These are phyloP conservation scores for Lasiurus borealis DNA, from an alignment of 2,113 vertebrate species.

Conservation along the genomic window DNA sequence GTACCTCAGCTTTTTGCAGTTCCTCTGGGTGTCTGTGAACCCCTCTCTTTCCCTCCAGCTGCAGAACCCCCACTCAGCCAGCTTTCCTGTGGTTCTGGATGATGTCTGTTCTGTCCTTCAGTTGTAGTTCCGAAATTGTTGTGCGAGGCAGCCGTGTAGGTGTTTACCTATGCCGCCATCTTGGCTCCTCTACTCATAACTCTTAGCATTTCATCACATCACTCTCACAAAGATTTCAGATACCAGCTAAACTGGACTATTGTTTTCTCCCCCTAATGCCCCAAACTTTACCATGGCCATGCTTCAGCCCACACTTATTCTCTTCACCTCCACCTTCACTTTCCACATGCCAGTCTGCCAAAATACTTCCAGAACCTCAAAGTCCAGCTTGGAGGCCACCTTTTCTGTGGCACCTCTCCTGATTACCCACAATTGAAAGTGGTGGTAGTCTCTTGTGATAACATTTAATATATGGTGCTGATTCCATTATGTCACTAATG, in stretches of 20 bases:
- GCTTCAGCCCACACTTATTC: not conserved
- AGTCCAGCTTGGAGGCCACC: conserved; percentile 16
- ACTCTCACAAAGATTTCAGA: not conserved
- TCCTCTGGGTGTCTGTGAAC: too few species aligned
- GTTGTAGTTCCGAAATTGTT: too few species aligned
- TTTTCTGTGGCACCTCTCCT: conserved; percentile 31
- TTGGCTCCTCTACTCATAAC: too few species aligned
- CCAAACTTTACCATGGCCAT: not conserved
- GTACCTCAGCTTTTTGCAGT: too few species aligned
- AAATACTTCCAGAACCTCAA: conserved; percentile 50
- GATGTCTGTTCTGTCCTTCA: too few species aligned
- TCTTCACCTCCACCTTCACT: conserved; percentile 6
- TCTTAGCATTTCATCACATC: conserved; percentile 44
- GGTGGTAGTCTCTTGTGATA: conserved; percentile 9
- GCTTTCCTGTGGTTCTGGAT: too few species aligned
- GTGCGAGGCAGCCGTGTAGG: too few species aligned
- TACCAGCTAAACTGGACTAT: not conserved
- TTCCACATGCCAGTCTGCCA: not conserved
- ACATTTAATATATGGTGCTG: not conserved
- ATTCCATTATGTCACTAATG: conserved; percentile 50
- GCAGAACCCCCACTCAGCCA: too few species aligned
- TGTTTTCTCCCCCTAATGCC: not conserved
- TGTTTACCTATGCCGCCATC: too few species aligned
- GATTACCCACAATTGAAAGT: conserved; percentile 46
- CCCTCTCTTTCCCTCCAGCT: too few species aligned